phyloP scores from a whole-genome alignment of 2,797 vertebrate genomes.

The Atherinosoma microstoma region DNA sequence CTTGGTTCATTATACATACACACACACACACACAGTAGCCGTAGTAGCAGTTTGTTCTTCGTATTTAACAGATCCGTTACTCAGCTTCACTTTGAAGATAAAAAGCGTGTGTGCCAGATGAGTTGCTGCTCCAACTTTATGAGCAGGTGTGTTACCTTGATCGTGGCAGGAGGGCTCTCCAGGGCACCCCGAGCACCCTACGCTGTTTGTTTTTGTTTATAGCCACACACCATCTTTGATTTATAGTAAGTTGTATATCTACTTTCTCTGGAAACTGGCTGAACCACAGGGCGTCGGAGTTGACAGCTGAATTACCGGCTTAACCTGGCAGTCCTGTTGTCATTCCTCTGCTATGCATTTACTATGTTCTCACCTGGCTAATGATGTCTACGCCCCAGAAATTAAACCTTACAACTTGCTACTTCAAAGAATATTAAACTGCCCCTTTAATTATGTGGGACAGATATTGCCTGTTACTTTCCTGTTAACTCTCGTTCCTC shows the following conservation, averaged over 20 bases:
- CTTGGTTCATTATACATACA: constrained; percentile 31
- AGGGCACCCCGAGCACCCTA: constrained; percentile 28
- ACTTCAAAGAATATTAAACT: constrained; percentile 1
- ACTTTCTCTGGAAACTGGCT: constrained; percentile 29
- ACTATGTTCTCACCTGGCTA: background rate
- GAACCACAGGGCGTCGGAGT: background rate
- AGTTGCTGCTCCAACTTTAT: constrained; percentile 41
- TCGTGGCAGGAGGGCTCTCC: constrained; percentile 35
- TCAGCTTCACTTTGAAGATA: constrained; percentile 44
- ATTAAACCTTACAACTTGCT: background rate
- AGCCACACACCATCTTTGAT: background rate
- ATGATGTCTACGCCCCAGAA: background rate
- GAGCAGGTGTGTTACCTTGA: constrained; percentile 58
- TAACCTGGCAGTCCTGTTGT: constrained; percentile 40
- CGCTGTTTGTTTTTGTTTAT: constrained; percentile 5
- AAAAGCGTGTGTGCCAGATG: constrained; percentile 28
- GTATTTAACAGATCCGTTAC: constrained; percentile 36
- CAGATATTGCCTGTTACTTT: background rate
- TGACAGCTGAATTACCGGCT: constrained; percentile 24
- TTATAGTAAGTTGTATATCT: background rate
- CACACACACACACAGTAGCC: constrained; percentile 38
- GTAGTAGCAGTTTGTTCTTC: constrained; percentile 35
- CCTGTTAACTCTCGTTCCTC: background rate
- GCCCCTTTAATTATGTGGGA: background rate
- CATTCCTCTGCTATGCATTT: background rate